phyloP scores from a whole-genome alignment of 2,888 invertebrate genomes.

The Pollenia amentaria region DNA sequence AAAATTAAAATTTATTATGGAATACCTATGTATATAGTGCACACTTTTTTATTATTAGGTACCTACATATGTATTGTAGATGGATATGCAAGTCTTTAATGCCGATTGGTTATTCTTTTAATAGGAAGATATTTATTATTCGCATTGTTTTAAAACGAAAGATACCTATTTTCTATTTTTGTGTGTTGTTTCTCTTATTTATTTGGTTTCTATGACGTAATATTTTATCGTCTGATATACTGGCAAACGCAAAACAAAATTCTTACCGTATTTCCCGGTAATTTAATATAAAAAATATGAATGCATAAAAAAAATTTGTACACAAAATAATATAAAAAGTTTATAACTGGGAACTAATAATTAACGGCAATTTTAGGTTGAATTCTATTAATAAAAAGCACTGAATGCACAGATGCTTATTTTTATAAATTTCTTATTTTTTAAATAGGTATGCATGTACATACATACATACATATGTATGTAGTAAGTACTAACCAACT shows the following conservation, averaged over 20 bases:
- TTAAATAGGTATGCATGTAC: neutral
- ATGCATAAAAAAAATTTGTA: neutral
- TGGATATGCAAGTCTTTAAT: constrained; percentile 1
- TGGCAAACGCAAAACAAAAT: constrained; percentile 21
- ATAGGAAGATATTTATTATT: neutral
- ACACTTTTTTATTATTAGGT: neutral
- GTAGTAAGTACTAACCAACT: neutral
- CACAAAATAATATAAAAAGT: too few species aligned
- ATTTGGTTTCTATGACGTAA: constrained; percentile 50
- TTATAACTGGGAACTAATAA: too few species aligned
- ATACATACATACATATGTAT: neutral
- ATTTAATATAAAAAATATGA: neutral
- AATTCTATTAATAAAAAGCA: too few species aligned
- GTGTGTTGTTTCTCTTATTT: neutral
- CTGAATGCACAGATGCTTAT: too few species aligned
- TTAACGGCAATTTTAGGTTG: too few species aligned
- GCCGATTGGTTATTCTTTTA: constrained; percentile 30
- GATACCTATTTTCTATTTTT: constrained; percentile 7
- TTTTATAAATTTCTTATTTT: too few species aligned
- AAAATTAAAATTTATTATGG: too few species aligned
- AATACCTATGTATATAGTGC: too few species aligned
- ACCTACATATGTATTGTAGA: neutral
- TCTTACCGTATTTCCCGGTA: constrained; percentile 40
- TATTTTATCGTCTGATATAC: constrained; percentile 68
- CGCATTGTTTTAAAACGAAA: constrained; percentile 10